A percentile compares a stretch with the other conserved stretches of the same genome.
phyloP scores from a whole-genome alignment of 2,797 vertebrate genomes.

The Scolopax bukidnonensis region DNA sequence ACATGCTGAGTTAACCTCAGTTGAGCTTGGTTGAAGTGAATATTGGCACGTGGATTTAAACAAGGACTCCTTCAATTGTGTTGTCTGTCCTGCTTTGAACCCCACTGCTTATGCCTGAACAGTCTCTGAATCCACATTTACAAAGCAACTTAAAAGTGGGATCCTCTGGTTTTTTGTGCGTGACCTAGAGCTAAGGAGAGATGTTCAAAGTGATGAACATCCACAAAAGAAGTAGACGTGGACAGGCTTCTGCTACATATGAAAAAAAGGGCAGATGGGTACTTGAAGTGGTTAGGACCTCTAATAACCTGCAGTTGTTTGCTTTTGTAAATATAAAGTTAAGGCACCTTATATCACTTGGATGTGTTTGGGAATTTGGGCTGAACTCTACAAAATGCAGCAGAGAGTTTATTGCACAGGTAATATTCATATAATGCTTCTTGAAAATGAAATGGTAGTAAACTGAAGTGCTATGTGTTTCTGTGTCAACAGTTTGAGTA shows the following conservation, averaged over 20 bases:
- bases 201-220: neutral
- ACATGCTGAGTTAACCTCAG: neutral
- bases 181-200: neutral
- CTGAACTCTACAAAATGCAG: neutral
- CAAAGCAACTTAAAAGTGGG: neutral
- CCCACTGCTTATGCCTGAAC: neutral
- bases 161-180: neutral
- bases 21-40: neutral
- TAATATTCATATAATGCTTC: neutral
- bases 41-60: neutral
- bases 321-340: neutral
- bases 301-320: neutral
- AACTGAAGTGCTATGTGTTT: neutral
- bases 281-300: neutral
- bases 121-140: neutral
- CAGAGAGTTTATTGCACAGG: neutral
- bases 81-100: neutral
- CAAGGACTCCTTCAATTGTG: neutral
- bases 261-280: neutral
- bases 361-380: neutral
- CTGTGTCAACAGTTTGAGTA: neutral
- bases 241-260: neutral
- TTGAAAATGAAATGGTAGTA: slow-evolving; percentile 4
- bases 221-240: neutral
- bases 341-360: neutral